Evolutionary conservation across 2,888 invertebrate genomes (phyloP), one percentile per base, ranked within the genome.

Genomic region (Dioctria linearis): DNA sequence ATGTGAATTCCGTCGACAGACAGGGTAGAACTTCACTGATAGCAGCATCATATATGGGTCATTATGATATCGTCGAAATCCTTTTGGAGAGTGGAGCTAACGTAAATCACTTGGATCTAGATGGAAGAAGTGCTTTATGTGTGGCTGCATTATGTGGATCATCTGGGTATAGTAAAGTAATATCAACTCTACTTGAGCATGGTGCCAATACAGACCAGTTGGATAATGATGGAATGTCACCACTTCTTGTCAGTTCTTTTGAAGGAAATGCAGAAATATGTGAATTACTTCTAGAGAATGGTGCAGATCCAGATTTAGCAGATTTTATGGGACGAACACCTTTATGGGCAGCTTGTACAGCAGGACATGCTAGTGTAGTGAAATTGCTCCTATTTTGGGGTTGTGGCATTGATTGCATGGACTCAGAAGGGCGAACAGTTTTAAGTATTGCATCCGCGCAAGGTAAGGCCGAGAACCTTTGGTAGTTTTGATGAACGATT

Each of bases 21-120:
- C 96, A 97, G 87, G 96, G 95, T 13, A 92, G 98, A 83, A 98
- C 98, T 0, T 96, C 98, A 0, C 91, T 98, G 63, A 95, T 98
- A 83, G 98, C 98, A 0, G 97, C 98, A 25, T 97, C 98, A 0
- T 98, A 98, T 89, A 98, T 98, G 98, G 96, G 97, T 0, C 97
- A 97, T 89, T 94, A 94, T n/a, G 95, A 96, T 85, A 96, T 97
- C 82, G 96, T 97, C 42, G 93, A 95, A 82, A 94, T 94, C 83
- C 89, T 97, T 61, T 89, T 97, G 8, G 94, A 95, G 84, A 94
- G 93, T 81, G 95, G 95, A 2, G 97, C 96, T 0, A 91, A 93
- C 85, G 93, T 96, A 39, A 94, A 97, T 88, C 96, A 96, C 85
- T 93, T 95, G 0, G 97, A 97, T 85, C 93, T 94, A 80, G 96